These are phyloP conservation scores for Pammene fasciana DNA, from an alignment of 2,888 invertebrate genomes.

Conservation along the genomic window DNA sequence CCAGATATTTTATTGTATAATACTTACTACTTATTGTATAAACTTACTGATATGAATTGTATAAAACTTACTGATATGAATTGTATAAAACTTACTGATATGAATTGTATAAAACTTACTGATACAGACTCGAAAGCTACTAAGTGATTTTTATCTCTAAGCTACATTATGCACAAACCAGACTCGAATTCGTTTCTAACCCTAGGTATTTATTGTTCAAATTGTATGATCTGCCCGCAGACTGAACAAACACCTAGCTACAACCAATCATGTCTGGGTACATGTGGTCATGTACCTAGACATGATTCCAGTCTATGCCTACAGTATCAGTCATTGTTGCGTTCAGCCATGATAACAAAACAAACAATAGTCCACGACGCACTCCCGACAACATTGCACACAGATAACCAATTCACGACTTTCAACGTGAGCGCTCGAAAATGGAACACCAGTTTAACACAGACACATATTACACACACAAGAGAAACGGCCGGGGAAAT, in stretches of 20 bases:
- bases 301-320: conserved; percentile 22
- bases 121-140: neutral
- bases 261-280: conserved; percentile 23
- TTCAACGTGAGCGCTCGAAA: conserved; percentile 66
- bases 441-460: conserved; percentile 68
- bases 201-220: conserved; percentile 24
- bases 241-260: conserved; percentile 30
- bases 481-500: conserved; percentile 65
- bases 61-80: too few species aligned
- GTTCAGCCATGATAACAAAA: conserved; percentile 73
- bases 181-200: conserved; percentile 1
- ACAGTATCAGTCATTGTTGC: conserved; percentile 40
- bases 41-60: too few species aligned
- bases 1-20: neutral
- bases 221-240: conserved; percentile 31
- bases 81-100: too few species aligned
- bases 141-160: neutral
- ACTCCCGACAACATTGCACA: conserved; percentile 65
- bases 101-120: too few species aligned
- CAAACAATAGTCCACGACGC: conserved; percentile 72
- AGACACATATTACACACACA: conserved; percentile 62
- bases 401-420: conserved; percentile 77
- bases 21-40: too few species aligned
- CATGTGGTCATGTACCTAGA: conserved; percentile 20
- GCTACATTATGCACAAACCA: neutral